These are phyloP conservation scores for Doryteuthis pealeii DNA, from an alignment of 1,140 invertebrate genomes.

Conservation along the genomic window DNA sequence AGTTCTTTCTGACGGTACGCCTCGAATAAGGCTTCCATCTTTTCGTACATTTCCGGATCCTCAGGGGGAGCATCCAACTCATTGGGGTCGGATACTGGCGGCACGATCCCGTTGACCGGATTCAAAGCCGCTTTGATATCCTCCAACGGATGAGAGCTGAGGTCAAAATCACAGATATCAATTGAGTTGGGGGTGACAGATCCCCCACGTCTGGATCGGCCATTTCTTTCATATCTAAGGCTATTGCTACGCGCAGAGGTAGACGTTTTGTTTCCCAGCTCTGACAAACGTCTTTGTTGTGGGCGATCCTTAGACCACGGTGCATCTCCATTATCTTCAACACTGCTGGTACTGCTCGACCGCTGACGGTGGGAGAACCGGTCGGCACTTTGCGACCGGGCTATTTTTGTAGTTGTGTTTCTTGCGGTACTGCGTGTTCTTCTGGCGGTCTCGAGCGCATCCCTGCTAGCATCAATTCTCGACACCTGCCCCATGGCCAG, in stretches of 20 bases:
- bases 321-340: neutral
- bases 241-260: neutral
- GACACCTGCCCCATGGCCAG: neutral
- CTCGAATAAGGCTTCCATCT: constrained; percentile 51
- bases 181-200: constrained; percentile 44
- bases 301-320: neutral
- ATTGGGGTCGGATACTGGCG: constrained; percentile 23
- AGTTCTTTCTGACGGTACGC: constrained; percentile 47
- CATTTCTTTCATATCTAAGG: neutral
- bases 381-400: neutral
- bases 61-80: constrained; percentile 45
- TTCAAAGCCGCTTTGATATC: constrained; percentile 48
- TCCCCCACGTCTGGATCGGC: constrained; percentile 16
- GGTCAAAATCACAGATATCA: constrained; percentile 28
- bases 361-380: neutral
- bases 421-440: neutral
- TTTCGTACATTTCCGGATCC: constrained; percentile 48
- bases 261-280: neutral
- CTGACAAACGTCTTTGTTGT: neutral
- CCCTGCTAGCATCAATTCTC: neutral
- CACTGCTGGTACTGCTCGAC: neutral
- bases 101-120: constrained; percentile 36
- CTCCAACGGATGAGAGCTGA: constrained; percentile 37
- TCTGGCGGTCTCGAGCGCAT: neutral
- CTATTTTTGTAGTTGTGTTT: neutral